Evolutionary conservation across 2,888 invertebrate genomes (phyloP).

Genomic region (Sinopyrophorus schimmeli): DNA sequence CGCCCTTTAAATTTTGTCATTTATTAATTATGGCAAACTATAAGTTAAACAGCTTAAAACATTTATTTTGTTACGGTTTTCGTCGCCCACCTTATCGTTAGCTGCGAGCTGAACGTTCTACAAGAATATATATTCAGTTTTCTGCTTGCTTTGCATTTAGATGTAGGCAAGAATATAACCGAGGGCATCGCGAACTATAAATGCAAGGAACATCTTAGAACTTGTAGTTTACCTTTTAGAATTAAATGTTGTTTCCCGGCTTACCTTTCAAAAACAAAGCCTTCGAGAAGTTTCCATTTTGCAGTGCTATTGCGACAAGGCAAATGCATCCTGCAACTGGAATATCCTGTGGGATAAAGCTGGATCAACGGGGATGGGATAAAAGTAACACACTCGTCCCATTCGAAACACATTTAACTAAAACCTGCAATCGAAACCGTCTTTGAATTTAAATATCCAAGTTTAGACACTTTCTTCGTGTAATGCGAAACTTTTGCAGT

Average conservation of each 20-base stretch:
- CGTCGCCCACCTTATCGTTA: no score
- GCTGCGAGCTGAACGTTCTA: no score
- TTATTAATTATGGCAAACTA: conserved; percentile 9
- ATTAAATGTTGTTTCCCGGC: conserved; percentile 7
- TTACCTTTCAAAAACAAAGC: conserved; percentile 23
- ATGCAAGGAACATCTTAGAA: conserved; percentile 9
- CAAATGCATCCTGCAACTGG: conserved; percentile 23
- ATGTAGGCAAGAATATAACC: conserved; percentile 4
- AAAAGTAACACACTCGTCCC: conserved; percentile 13
- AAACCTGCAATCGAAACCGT: conserved; percentile 17
- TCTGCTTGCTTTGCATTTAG: conserved; percentile 7
- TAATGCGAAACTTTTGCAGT: not conserved
- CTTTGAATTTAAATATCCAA: conserved; percentile 18
- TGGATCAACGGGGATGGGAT: conserved; percentile 13
- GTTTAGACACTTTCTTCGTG: not conserved
- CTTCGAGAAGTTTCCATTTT: conserved; percentile 6
- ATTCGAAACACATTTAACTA: conserved; percentile 19
- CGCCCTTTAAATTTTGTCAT: conserved; percentile 6
- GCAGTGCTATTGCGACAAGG: conserved; percentile 9
- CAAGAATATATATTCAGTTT: not conserved
- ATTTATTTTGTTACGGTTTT: no score
- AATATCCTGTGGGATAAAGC: conserved; percentile 20
- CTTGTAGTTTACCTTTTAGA: conserved; percentile 7
- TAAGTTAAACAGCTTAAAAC: no score
- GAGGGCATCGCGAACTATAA: not conserved